phyloP scores from a whole-genome alignment of 1,140 invertebrate genomes.

The Cotesia typhae region DNA sequence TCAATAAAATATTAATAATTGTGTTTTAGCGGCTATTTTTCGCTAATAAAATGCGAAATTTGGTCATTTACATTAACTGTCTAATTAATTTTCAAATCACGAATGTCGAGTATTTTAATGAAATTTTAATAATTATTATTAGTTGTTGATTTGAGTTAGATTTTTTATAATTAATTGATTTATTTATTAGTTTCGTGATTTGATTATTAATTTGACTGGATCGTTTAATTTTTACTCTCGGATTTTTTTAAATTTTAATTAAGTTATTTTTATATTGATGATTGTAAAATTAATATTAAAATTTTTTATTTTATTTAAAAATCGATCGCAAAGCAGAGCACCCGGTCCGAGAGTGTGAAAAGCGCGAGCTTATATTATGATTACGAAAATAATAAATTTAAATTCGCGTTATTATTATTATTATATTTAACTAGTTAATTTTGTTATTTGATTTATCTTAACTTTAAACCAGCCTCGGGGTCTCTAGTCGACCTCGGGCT shows the following conservation, averaged over 20 bases:
- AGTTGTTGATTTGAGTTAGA: too few relatives aligned
- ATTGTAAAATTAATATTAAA: background rate
- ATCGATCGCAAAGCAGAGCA: too few relatives aligned
- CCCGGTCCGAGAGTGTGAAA: constrained; percentile 9
- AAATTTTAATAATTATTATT: background rate
- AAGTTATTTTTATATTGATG: too few relatives aligned
- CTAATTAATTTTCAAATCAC: too few relatives aligned
- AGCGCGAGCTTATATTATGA: background rate
- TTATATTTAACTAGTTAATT: constrained; percentile 62
- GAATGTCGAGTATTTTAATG: too few relatives aligned
- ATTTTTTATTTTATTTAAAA: too few relatives aligned
- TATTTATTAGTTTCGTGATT: background rate
- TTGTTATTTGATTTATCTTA: constrained; percentile 66
- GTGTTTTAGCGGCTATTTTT: background rate
- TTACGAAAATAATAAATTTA: constrained; percentile 47
- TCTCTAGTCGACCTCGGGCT: constrained; percentile 52
- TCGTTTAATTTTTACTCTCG: too few relatives aligned
- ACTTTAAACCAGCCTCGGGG: constrained; percentile 53
- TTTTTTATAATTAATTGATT: background rate
- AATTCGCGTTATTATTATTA: constrained; percentile 46
- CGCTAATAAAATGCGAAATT: too few relatives aligned
- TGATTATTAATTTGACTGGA: too few relatives aligned
- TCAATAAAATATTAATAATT: constrained; percentile 8
- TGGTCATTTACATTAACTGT: too few relatives aligned
- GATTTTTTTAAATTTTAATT: too few relatives aligned